A percentile compares a stretch with the other conserved stretches of the same genome.
Evolutionary conservation across 1,140 invertebrate genomes (phyloP).

Genomic region (Neodiprion pinetum): DNA sequence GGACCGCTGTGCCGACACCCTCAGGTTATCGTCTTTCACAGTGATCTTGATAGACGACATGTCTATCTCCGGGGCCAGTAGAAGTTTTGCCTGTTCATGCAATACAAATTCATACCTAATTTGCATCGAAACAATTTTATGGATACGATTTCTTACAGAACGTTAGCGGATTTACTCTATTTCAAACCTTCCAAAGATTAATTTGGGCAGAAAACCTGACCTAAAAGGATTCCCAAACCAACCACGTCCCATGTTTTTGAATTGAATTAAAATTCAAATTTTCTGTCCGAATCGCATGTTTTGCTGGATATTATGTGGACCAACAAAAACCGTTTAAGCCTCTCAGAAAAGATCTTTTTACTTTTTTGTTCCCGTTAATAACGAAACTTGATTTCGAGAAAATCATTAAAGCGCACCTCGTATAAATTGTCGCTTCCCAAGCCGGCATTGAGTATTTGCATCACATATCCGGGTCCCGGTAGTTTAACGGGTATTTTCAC

Average conservation of each 20-base stretch:
- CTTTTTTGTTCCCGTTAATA: too few species aligned
- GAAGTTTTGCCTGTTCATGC: conserved; percentile 28
- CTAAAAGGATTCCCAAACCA: too few species aligned
- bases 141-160: background rate
- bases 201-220: too few species aligned
- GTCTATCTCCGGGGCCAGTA: conserved; percentile 34
- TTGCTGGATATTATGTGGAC: too few species aligned
- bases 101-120: conserved; percentile 11
- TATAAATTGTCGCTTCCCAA: conserved; percentile 30
- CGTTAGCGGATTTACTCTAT: too few species aligned
- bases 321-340: too few species aligned
- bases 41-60: conserved; percentile 38
- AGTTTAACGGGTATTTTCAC: conserved; percentile 11
- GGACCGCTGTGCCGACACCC: conserved; percentile 26
- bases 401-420: conserved; percentile 25
- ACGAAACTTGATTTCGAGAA: too few species aligned
- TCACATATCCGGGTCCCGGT: conserved; percentile 20
- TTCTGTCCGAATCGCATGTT: too few species aligned
- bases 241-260: too few species aligned
- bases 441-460: conserved; percentile 31
- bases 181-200: too few species aligned
- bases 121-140: background rate
- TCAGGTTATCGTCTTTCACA: conserved; percentile 36
- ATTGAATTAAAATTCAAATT: too few species aligned
- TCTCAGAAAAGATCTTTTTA: too few species aligned